phyloP scores from a whole-genome alignment of 2,888 invertebrate genomes.

The Ormyrus nitidulus region DNA sequence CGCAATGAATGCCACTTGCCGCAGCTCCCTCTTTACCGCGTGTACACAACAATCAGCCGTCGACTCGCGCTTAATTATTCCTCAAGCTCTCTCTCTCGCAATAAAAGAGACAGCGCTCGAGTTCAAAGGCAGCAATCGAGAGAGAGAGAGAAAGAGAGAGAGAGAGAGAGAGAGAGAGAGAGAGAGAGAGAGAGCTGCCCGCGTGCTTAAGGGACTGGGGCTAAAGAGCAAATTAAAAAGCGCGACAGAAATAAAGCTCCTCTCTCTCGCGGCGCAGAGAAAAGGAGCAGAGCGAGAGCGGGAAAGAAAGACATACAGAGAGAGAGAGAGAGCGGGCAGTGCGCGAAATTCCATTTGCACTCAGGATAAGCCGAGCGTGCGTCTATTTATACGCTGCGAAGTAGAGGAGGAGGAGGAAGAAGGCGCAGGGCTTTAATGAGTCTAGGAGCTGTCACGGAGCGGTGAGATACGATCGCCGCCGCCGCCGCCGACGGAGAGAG shows the following conservation, averaged over 20 bases:
- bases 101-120: constrained; percentile 4
- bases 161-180: too few species aligned
- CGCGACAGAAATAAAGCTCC: constrained; percentile 51
- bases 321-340: constrained; percentile 29
- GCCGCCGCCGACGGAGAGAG: constrained; percentile 14
- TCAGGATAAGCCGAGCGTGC: constrained; percentile 25
- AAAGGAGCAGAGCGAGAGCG: constrained; percentile 20
- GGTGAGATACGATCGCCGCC: constrained; percentile 69
- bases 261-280: neutral
- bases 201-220: constrained; percentile 1
- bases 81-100: neutral
- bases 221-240: constrained; percentile 54
- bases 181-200: neutral
- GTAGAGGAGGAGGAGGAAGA: constrained; percentile 60
- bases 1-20: neutral
- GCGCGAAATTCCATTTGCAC: constrained; percentile 53
- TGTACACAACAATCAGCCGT: neutral
- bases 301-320: constrained; percentile 37
- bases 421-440: constrained; percentile 70
- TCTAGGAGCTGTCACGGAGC: constrained; percentile 71
- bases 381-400: constrained; percentile 51
- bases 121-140: constrained; percentile 48
- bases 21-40: neutral
- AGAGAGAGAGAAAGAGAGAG: neutral
- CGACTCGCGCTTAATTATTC: constrained; percentile 37